Evolutionary conservation across 2,113 vertebrate species (phyloP).

Genomic region (Cynoglossus semilaevis): DNA sequence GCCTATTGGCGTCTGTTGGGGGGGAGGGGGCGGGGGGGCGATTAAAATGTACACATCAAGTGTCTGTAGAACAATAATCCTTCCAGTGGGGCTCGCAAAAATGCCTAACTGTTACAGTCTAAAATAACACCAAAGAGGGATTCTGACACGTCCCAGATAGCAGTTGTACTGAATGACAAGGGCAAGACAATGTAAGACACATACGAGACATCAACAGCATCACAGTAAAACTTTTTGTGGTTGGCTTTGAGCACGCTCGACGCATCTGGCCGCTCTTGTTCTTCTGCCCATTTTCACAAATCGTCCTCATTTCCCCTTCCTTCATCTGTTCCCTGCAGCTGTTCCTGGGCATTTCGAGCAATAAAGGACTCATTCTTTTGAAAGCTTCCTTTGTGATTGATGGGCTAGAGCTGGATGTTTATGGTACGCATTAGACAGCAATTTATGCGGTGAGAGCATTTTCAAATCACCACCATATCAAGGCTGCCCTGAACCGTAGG

Average conservation of each 20-base stretch:
- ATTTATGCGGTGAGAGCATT: constrained; percentile 34
- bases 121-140: constrained; percentile 54
- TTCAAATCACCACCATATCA: constrained; percentile 27
- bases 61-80: constrained; percentile 33
- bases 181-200: constrained; percentile 56
- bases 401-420: constrained; percentile 39
- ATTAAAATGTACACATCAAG: constrained; percentile 58
- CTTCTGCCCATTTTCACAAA: constrained; percentile 12
- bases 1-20: constrained; percentile 64
- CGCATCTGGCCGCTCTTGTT: constrained; percentile 9
- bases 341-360: constrained; percentile 64
- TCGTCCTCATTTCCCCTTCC: constrained; percentile 15
- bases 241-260: constrained; percentile 38
- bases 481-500: constrained; percentile 42
- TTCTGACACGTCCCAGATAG: constrained; percentile 45
- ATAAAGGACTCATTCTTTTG: constrained; percentile 40
- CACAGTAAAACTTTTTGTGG: constrained; percentile 38
- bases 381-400: constrained; percentile 43
- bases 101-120: constrained; percentile 51
- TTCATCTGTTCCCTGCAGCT: constrained; percentile 35
- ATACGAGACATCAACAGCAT: constrained; percentile 43
- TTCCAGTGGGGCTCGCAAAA: constrained; percentile 44
- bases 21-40: no score
- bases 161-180: constrained; percentile 43
- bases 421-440: constrained; percentile 25